Conservation (phyloP, 2,797 vertebrate genomes). For the Cirrhinus mrigala region DNA sequence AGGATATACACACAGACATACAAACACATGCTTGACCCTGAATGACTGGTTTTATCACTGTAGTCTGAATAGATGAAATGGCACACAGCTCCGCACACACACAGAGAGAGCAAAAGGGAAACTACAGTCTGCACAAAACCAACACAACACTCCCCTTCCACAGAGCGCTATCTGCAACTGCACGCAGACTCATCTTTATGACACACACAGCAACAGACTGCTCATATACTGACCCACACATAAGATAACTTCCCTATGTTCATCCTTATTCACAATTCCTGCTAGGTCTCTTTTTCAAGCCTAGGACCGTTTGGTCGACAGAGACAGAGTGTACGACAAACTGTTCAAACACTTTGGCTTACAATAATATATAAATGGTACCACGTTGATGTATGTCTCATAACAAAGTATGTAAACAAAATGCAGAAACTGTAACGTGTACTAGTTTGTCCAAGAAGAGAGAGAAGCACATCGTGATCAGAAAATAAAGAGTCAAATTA, state of each 20-base stretch:
- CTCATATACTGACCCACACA: neutral
- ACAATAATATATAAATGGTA: neutral
- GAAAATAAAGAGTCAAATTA: constrained; percentile 19
- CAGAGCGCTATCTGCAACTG: constrained; percentile 6
- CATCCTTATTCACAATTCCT: neutral
- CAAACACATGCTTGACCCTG: constrained; percentile 26
- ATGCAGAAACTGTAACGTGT: neutral
- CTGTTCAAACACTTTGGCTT: neutral
- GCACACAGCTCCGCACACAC: constrained; percentile 45
- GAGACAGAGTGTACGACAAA: neutral
- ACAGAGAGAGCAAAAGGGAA: neutral
- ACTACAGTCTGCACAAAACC: constrained; percentile 20
- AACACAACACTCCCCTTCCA: constrained; percentile 29
- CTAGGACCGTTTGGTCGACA: neutral
- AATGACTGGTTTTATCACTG: constrained; percentile 55
- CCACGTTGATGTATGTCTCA: neutral
- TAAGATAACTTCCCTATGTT: neutral
- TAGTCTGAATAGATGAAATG: constrained; percentile 25
- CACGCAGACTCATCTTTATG: constrained; percentile 12
- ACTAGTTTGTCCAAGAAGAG: neutral
- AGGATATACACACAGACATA: constrained; percentile 39
- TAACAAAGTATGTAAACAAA: neutral
- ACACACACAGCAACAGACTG: neutral
- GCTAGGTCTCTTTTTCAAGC: neutral
- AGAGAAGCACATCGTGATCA: neutral